These are phyloP conservation scores for Epinotia demarniana DNA, from an alignment of 2,888 invertebrate genomes.

Conservation along the genomic window DNA sequence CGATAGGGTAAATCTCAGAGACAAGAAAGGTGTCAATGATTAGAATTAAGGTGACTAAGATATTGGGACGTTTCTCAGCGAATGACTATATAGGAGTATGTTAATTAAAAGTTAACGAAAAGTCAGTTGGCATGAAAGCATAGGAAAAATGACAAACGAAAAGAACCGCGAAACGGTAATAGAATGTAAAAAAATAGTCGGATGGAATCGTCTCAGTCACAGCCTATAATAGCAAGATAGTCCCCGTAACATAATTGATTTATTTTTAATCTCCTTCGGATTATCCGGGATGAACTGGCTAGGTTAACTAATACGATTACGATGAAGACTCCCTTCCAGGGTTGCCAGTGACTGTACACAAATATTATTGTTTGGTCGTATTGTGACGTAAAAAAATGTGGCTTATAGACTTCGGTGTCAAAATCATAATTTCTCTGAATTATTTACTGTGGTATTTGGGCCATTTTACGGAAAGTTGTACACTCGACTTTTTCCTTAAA, in stretches of 20 bases:
- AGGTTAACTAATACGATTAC: constrained; percentile 44
- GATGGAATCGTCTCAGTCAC: background rate
- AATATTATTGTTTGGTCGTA: constrained; percentile 16
- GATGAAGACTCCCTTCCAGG: constrained; percentile 33
- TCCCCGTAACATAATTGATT: constrained; percentile 41
- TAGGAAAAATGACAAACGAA: background rate
- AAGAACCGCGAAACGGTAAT: background rate
- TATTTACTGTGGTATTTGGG: background rate
- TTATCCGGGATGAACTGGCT: constrained; percentile 38
- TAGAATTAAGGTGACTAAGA: too few relatives aligned
- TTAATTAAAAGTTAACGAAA: background rate
- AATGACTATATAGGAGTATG: background rate
- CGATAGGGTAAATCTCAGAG: too few relatives aligned
- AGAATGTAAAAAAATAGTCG: background rate
- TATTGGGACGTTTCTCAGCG: background rate
- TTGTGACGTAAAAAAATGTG: background rate
- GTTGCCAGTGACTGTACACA: constrained; percentile 1
- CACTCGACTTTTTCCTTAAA: too few relatives aligned
- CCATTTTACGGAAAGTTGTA: too few relatives aligned
- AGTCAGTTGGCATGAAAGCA: background rate
- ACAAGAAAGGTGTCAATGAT: too few relatives aligned
- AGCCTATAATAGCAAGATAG: constrained; percentile 1
- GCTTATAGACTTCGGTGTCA: background rate
- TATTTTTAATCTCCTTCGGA: constrained; percentile 43
- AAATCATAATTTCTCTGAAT: background rate